Evolutionary conservation across 2,113 vertebrate genomes (phyloP), one percentile per base, ranked within the genome.

Genomic region (Reinhardtius hippoglossoides): DNA sequence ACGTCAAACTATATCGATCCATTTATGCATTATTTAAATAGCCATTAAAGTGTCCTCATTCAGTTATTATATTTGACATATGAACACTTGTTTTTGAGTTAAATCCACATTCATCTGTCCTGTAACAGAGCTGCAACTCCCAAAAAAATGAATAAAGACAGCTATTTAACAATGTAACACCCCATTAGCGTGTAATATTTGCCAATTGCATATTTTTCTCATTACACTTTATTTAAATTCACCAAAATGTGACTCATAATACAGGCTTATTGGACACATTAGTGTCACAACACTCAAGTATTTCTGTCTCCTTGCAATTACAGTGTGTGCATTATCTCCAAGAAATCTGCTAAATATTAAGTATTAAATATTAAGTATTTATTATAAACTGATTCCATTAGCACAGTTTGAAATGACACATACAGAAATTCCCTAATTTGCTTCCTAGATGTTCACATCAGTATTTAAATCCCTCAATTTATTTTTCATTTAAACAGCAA

Each of bases 81-180:
- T 57, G 9, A 67, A 37, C 21, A 9, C 37, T 57, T 50, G 62
- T 21, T 71, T 37, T 72, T 72, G 44, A 13, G 42, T 77, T 63
- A 77, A 42, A 57, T 18, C 27, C 26, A 59, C 26, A 57, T 35
- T 62, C 69, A 64, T 69, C 24, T 74, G 31, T 31, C 50, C 50
- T 10, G 20, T n/a, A 20, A 54, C 7, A n/a, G 50, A 8, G 50
- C 50, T 50, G 48, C 15, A 1, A 7, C 48, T 20, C 6, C 18
- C 13, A 20, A 6, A 18, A 20, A 9, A 31, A 59, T 62, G 48
- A 72, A 67, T 64, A 69, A 26, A 73, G 57, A 64, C 42, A 40
- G 18, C 42, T 42, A 67, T 42, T 67, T 35, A 55, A 62, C 20
- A 83, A 50, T 70, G 9, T 23, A 24, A 79, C 61, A 74, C 4